Evolutionary conservation across 2,113 vertebrate species (phyloP).

Genomic region (Parus major): DNA sequence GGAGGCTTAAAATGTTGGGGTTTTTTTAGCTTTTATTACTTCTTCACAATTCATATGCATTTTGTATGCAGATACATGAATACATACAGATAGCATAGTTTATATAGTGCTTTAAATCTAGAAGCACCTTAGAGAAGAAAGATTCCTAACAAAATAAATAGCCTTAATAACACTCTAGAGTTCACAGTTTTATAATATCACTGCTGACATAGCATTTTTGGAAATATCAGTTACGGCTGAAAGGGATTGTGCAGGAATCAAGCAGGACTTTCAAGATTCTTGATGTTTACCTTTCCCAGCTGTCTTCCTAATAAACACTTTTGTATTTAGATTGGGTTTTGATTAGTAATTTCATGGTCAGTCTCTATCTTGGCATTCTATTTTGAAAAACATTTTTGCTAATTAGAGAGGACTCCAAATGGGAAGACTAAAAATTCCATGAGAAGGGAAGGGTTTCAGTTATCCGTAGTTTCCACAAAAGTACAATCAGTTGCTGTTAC

Average conservation of each 20-base stretch:
- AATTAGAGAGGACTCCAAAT: not conserved
- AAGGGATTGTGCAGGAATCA: not conserved
- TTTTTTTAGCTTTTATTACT: not conserved
- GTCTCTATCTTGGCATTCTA: not conserved
- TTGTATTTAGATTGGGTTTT: not conserved
- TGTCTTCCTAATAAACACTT: not conserved
- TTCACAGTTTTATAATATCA: not conserved
- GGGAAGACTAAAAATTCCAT: not conserved
- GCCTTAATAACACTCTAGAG: not conserved
- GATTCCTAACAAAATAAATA: not conserved
- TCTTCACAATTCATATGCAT: not conserved
- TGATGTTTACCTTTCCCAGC: not conserved
- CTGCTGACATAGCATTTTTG: not conserved
- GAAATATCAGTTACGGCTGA: not conserved
- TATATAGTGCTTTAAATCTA: not conserved
- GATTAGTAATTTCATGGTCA: not conserved
- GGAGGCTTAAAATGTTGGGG: not conserved
- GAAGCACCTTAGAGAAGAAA: not conserved
- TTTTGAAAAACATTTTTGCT: not conserved
- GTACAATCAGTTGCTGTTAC: not conserved
- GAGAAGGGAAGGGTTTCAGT: not conserved
- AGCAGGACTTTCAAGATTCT: not conserved
- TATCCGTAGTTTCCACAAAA: not conserved
- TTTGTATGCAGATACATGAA: not conserved
- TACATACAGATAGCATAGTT: not conserved